These are phyloP conservation scores for Ceratoteleas bidentatus DNA, from an alignment of 1,140 invertebrate species.

Conservation along the genomic window DNA sequence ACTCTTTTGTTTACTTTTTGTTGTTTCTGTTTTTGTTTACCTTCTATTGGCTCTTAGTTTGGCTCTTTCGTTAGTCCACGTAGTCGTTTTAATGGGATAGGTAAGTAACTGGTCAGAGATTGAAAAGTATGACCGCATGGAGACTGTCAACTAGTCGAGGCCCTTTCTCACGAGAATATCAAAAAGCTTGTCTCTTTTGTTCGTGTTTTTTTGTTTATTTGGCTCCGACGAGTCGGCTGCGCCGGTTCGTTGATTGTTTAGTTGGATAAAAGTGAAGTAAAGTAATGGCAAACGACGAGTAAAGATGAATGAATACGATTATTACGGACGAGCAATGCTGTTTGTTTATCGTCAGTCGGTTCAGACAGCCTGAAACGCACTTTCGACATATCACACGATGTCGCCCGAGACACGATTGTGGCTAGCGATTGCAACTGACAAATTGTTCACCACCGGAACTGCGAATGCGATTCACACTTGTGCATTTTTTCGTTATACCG, in stretches of 20 bases:
- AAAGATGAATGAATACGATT: background rate
- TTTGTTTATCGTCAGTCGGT: constrained; percentile 10
- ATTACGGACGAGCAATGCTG: constrained; percentile 1
- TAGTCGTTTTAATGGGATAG: constrained; percentile 59
- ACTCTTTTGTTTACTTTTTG: constrained; percentile 17
- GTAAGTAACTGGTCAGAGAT: constrained; percentile 69
- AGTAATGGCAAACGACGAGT: background rate
- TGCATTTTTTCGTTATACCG: background rate
- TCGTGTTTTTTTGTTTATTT: constrained; percentile 28
- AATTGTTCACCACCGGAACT: background rate
- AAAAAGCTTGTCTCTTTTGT: constrained; percentile 70
- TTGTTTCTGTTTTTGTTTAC: constrained; percentile 8
- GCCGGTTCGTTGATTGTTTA: constrained; percentile 1
- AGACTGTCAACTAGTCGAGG: constrained; percentile 63
- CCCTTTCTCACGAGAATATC: constrained; percentile 59
- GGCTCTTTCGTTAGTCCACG: constrained; percentile 40
- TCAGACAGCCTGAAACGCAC: constrained; percentile 7
- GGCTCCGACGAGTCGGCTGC: background rate
- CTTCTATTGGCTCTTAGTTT: background rate
- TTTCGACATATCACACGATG: constrained; percentile 37
- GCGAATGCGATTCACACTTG: background rate
- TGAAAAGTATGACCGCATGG: constrained; percentile 68
- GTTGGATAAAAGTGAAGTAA: background rate
- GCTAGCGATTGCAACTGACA: constrained; percentile 27
- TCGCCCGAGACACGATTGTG: constrained; percentile 18